Conservation (phyloP, 2,888 invertebrate species). For the Frankliniella fusca region DNA sequence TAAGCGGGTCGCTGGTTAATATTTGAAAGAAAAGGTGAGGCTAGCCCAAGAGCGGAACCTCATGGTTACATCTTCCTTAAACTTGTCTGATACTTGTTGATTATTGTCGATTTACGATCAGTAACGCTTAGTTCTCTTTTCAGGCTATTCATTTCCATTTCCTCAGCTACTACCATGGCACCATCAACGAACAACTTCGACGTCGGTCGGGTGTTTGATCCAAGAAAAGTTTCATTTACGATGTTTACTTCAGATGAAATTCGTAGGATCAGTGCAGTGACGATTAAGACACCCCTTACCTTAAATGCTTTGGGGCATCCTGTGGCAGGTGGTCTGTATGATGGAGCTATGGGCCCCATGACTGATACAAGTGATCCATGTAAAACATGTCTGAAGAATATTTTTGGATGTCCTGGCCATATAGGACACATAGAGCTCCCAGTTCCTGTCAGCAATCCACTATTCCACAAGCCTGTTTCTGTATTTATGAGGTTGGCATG, state of each 20-base stretch:
- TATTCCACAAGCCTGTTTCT: slow-evolving; percentile 72
- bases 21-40: too few species aligned
- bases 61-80: too few species aligned
- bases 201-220: slow-evolving; percentile 31
- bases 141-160: not conserved
- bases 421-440: slow-evolving; percentile 91
- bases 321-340: slow-evolving; percentile 82
- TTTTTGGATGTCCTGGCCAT: slow-evolving; percentile 79
- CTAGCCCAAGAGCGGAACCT: too few species aligned
- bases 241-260: slow-evolving; percentile 74
- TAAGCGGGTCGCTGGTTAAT: too few species aligned
- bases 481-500: slow-evolving; percentile 66
- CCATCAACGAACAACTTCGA: not conserved
- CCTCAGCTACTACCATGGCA: not conserved
- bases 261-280: slow-evolving; percentile 70
- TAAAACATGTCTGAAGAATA: slow-evolving; percentile 67
- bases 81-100: too few species aligned
- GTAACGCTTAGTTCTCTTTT: not conserved
- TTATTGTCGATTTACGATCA: too few species aligned
- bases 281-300: slow-evolving; percentile 70
- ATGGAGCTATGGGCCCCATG: slow-evolving; percentile 72
- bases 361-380: slow-evolving; percentile 67
- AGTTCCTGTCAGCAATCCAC: slow-evolving; percentile 82
- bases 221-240: slow-evolving; percentile 56
- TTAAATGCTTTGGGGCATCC: slow-evolving; percentile 83